phyloP scores from a whole-genome alignment of 2,888 invertebrate genomes.

The Beris morrisii region DNA sequence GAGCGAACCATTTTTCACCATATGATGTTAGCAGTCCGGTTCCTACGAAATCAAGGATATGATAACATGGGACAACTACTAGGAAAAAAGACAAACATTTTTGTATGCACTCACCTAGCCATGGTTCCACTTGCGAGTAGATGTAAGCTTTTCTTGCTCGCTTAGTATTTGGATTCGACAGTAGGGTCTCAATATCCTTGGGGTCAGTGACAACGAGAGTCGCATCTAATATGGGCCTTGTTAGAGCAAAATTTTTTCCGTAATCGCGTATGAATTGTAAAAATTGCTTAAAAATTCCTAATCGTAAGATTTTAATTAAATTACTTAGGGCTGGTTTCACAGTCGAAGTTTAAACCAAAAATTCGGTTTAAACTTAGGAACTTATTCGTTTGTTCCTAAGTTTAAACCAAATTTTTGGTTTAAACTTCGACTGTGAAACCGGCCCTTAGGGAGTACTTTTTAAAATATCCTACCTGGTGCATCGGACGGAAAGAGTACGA shows the following conservation, averaged over 20 bases:
- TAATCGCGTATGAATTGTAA: not conserved
- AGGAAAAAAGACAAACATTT: not conserved
- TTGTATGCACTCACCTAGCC: conserved; percentile 6
- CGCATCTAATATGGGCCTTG: not conserved
- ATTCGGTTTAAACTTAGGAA: no score
- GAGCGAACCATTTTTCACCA: conserved; percentile 61
- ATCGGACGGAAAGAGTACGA: not conserved
- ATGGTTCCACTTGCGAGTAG: conserved; percentile 2
- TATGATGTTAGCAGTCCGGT: conserved; percentile 37
- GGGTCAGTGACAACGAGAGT: not conserved
- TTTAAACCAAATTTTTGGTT: no score
- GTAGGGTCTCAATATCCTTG: conserved; percentile 8
- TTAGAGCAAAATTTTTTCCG: conserved; percentile 11
- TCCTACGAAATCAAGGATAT: conserved; percentile 29
- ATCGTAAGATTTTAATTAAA: not conserved
- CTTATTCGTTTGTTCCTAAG: no score
- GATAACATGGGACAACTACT: not conserved
- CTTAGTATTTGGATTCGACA: conserved; percentile 12
- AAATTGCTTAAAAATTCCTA: conserved; percentile 5
- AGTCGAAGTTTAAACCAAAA: no score
- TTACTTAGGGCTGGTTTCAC: no score
- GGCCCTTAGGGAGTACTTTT: not conserved
- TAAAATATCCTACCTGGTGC: not conserved
- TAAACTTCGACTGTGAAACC: no score
- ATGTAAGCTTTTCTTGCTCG: not conserved